Conservation (phyloP, 2,888 invertebrate species). For the Amblyjoppa proteus region DNA sequence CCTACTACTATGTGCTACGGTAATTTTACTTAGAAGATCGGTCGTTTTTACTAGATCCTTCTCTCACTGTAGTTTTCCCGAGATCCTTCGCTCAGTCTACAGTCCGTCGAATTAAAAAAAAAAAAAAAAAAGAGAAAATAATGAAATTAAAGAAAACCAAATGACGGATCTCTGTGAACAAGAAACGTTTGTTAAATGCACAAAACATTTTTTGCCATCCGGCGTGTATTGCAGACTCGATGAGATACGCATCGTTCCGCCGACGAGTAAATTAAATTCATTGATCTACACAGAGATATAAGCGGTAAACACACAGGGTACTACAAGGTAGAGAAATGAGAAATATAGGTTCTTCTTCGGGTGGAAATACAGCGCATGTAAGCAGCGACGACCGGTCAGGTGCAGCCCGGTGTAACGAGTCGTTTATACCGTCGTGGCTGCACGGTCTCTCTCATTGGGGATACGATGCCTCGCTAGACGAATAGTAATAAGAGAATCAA, state of each 20-base stretch:
- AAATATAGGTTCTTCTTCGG: constrained; percentile 39
- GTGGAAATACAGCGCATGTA: not conserved
- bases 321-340: constrained; percentile 22
- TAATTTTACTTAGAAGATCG: no score
- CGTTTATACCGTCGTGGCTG: constrained; percentile 47
- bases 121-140: no score
- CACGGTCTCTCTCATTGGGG: not conserved
- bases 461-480: constrained; percentile 46
- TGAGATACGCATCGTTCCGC: not conserved
- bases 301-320: constrained; percentile 3
- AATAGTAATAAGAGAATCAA: constrained; percentile 58
- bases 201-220: no score
- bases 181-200: no score
- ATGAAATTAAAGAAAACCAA: no score
- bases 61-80: no score
- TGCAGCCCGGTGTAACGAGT: constrained; percentile 57
- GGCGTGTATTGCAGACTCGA: not conserved
- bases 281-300: not conserved
- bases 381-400: constrained; percentile 37
- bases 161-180: no score
- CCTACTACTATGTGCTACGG: no score
- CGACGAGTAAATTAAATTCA: constrained; percentile 9
- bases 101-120: no score
- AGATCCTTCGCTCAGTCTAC: no score
- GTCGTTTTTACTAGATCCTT: no score